Evolutionary conservation across 2,113 vertebrate species (phyloP), one percentile per base, ranked within the genome.

Genomic region (Chaetops frenatus): DNA sequence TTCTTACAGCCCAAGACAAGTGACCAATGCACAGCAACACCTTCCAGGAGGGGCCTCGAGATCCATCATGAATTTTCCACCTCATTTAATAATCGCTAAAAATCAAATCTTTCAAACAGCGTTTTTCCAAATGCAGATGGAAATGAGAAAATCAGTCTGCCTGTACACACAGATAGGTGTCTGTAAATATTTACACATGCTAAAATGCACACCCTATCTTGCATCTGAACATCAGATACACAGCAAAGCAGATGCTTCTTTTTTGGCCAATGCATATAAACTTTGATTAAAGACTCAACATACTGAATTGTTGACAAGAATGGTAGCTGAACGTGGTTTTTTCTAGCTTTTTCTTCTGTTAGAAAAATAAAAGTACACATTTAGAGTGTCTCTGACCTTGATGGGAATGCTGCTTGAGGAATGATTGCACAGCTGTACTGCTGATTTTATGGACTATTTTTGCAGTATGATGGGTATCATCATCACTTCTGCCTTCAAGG

Each of bases 371-470:
- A 89, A 77, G 42, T 21, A 69, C 9, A 48, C 10, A 48, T 31
- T 35, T 29, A 16, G 42, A 35, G 7, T 13, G 27, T 9, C 44
- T 70, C 51, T 70, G 79, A 69, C 58, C 76, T 93, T 77, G 65
- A 31, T 31, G 35, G 58, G 51, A 93, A 84, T 45, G n/a, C 29
- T 92, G 73, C 40, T 78, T 64, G 51, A 67, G 50, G 36, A 92
- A 88, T 24, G 58, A 62, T 33, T 57, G 8, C 61, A 25, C 0
- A 3, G 33, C 58, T 69, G 13, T 28, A 51, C 27, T 16, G 12
- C 38, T 83, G 51, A 88, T 74, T 92, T 83, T 86, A 70, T n/a
- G 51, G 48, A 61, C 73, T 90, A 53, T 56, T 90, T 92, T 73
- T 81, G 79, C 64, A 86, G 35, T 1, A 7, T 48, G 72, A 83